Percentiles rank a stretch among this genome's conserved stretches.
Evolutionary conservation across 2,888 invertebrate species (phyloP).

Genomic region (Drosophila demipolita): DNA sequence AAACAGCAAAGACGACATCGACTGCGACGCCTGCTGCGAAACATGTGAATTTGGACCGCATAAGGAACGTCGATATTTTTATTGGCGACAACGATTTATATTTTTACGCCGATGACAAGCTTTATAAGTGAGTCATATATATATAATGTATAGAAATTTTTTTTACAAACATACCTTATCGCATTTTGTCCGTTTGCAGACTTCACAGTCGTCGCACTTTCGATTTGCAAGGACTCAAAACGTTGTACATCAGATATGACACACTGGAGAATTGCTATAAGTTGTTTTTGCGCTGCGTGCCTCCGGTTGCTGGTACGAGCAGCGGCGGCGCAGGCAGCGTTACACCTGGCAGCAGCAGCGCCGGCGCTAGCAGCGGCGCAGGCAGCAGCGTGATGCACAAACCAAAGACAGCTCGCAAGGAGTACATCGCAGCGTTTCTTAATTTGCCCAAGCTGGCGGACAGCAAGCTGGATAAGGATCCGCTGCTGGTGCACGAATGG

Average conservation of each 20-base stretch:
- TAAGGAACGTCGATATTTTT: slow-evolving; percentile 82
- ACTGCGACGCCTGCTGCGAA: slow-evolving; percentile 35
- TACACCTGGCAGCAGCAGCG: slow-evolving; percentile 28
- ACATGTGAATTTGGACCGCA: slow-evolving; percentile 71
- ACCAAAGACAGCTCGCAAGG: slow-evolving; percentile 67
- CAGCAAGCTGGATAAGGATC: slow-evolving; percentile 41
- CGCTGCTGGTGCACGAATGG: slow-evolving; percentile 57
- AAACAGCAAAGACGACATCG: slow-evolving; percentile 13
- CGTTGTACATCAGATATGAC: slow-evolving; percentile 73
- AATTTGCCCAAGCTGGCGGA: slow-evolving; percentile 45
- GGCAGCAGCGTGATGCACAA: slow-evolving; percentile 50
- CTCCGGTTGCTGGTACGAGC: slow-evolving; percentile 43
- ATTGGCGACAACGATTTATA: slow-evolving; percentile 81
- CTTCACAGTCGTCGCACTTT: slow-evolving; percentile 77
- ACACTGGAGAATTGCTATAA: slow-evolving; percentile 69
- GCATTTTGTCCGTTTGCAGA: slow-evolving; percentile 50
- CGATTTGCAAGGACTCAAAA: slow-evolving; percentile 80
- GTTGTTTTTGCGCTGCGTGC: slow-evolving; percentile 76
- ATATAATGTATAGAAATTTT: slow-evolving; percentile 3
- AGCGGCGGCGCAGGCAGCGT: slow-evolving; percentile 35
- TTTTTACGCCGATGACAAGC: slow-evolving; percentile 78
- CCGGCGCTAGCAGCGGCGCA: slow-evolving; percentile 22
- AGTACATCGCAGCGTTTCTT: slow-evolving; percentile 63
- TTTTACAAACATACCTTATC: slow-evolving; percentile 10
- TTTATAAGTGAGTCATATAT: slow-evolving; percentile 69